A percentile compares a stretch with the other conserved stretches of the same genome.
phyloP scores from a whole-genome alignment of 2,888 invertebrate genomes.

The Oligia latruncula region DNA sequence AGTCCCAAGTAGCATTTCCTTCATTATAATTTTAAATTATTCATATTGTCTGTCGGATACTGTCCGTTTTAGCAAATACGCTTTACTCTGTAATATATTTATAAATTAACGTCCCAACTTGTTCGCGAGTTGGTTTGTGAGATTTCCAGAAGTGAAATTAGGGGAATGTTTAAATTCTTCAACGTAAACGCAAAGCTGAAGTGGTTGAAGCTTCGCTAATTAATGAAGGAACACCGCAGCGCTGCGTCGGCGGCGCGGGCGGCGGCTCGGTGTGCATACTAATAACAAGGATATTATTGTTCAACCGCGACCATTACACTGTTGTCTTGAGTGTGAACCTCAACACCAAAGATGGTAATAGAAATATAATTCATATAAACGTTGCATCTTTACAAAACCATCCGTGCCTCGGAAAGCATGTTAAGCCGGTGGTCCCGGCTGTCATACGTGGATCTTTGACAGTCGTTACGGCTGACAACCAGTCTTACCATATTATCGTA shows the following conservation, averaged over 20 bases:
- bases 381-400: background rate
- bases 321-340: constrained; percentile 31
- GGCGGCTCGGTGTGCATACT: constrained; percentile 76
- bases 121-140: constrained; percentile 57
- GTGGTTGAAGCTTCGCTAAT: constrained; percentile 81
- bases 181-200: constrained; percentile 76
- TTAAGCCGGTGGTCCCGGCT: too few species aligned
- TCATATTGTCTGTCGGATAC: constrained; percentile 50
- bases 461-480: too few species aligned
- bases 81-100: constrained; percentile 50
- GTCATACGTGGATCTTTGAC: too few species aligned
- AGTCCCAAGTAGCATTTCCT: constrained; percentile 51
- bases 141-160: constrained; percentile 72
- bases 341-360: constrained; percentile 8
- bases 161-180: constrained; percentile 78
- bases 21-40: constrained; percentile 66
- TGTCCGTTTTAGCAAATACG: constrained; percentile 56
- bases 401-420: too few species aligned
- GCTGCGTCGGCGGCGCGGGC: constrained; percentile 63
- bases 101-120: constrained; percentile 54
- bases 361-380: constrained; percentile 22
- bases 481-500: too few species aligned
- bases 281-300: constrained; percentile 77
- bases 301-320: constrained; percentile 61
- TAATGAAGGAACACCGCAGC: constrained; percentile 79